Percentiles rank a stretch among this genome's conserved stretches.
Conservation (phyloP, 2,113 vertebrate species). For the Nothocercus nigrocapillus region DNA sequence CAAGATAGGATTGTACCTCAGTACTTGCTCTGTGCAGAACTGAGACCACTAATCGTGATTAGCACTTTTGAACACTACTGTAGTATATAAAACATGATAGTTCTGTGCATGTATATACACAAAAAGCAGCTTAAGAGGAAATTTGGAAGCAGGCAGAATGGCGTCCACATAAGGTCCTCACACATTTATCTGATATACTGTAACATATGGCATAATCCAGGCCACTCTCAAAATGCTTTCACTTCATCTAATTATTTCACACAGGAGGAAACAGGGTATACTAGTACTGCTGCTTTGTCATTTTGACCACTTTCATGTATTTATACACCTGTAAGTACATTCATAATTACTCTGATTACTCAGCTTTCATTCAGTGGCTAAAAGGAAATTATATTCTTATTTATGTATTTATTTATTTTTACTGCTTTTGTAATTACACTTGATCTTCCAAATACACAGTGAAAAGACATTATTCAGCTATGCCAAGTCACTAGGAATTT, state of each 20-base stretch:
- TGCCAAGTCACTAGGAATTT: neutral
- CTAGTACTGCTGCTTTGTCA: neutral
- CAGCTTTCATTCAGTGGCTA: neutral
- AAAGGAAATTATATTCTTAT: neutral
- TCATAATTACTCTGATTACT: neutral
- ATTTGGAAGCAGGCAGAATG: neutral
- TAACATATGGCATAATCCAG: neutral
- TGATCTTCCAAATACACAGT: neutral
- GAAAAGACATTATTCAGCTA: neutral
- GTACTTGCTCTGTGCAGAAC: neutral
- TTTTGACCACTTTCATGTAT: neutral
- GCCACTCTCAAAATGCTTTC: neutral
- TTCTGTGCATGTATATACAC: neutral
- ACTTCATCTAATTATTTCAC: neutral
- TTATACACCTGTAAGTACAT: neutral
- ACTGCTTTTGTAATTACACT: neutral
- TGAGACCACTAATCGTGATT: neutral
- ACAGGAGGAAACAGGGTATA: neutral
- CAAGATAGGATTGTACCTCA: neutral
- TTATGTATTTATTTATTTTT: neutral
- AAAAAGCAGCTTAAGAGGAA: neutral
- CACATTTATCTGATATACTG: neutral
- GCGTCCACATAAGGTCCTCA: neutral
- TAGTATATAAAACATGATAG: neutral
- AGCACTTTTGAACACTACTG: neutral